Evolutionary conservation across 64 coral and sea anemone genomes (phyloP), one percentile per base, ranked within the genome.

Genomic region (Dendrophyllia cribrosa): DNA sequence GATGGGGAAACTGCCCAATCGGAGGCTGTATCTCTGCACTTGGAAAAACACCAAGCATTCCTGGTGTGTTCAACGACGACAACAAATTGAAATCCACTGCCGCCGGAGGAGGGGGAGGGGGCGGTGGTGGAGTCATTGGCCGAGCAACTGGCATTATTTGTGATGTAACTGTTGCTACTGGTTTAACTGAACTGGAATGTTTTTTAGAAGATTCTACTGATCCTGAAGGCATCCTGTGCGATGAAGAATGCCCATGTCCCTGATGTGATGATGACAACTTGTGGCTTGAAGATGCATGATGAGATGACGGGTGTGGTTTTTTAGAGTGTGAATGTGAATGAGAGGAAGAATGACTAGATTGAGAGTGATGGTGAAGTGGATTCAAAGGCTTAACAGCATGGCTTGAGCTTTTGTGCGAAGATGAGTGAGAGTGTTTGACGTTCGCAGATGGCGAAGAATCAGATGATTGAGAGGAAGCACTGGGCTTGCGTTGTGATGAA

Each of bases 71-170:
- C 34, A 83, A n/a, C 16, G 79, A 83, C 3, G 79, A 83, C 6
- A 84, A 59, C 24, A 89, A 17, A 48, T 14, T 66, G 14, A 77
- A 64, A 20, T 74, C 56, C 74, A 88, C 43, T 13, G 82, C 78
- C 21, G 87, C 58, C 21, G 90, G 95, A 74, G 88, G 92, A 14
- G 92, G 95, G 62, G 95, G 95, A n/a, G 95, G 95, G 24, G 95
- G 95, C 14, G 92, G 95, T 25, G 90, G 85, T 12, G 76, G 62
- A 50, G 62, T 84, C 44, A 94, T 78, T 59, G 69, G 88, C 59
- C 77, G 83, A 70, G 43, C 63, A 12, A 56, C 22, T 16, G 86
- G 48, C 6, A 76, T 47, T 5, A 74, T 52, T 8, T 82, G 90
- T 0, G 69, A 34, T 14, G 81, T 44, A 46, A 26, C 20, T 43